Conservation (phyloP, 2,797 vertebrate species). For the Hylomyscus alleni region DNA sequence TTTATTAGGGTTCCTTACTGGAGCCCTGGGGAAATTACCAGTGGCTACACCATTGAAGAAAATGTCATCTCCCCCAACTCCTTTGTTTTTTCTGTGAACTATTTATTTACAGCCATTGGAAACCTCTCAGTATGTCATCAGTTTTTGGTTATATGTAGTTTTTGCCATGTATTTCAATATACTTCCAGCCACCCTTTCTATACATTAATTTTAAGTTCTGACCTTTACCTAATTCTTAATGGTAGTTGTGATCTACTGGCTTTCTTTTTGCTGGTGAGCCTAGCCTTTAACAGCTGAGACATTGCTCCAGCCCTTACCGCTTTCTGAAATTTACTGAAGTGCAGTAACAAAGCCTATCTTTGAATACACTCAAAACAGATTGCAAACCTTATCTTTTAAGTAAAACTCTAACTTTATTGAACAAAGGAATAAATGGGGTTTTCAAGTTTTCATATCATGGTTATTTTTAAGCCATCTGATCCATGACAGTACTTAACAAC, state of each 20-base stretch:
- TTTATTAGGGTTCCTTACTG: not conserved
- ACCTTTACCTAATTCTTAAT: not conserved
- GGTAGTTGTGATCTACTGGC: not conserved
- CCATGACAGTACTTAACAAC: not conserved
- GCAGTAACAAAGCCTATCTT: not conserved
- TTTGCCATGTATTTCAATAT: not conserved
- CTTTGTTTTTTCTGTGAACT: not conserved
- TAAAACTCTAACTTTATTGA: constrained; percentile 69
- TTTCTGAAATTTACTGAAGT: not conserved
- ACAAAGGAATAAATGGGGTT: constrained; percentile 34
- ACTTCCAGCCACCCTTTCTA: not conserved
- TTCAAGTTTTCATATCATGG: constrained; percentile 19
- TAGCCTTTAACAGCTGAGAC: not conserved
- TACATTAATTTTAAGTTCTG: not conserved
- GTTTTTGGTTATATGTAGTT: not conserved
- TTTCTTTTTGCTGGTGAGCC: not conserved
- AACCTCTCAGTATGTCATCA: not conserved
- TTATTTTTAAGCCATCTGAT: constrained; percentile 51
- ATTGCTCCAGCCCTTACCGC: not conserved
- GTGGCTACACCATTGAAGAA: not conserved
- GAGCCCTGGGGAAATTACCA: not conserved
- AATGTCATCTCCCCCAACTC: not conserved
- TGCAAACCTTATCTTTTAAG: constrained; percentile 41
- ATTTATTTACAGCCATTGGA: not conserved
- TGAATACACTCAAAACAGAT: constrained; percentile 18